Evolutionary conservation across 2,888 invertebrate species (phyloP).

Genomic region (Dryococelus australis): DNA sequence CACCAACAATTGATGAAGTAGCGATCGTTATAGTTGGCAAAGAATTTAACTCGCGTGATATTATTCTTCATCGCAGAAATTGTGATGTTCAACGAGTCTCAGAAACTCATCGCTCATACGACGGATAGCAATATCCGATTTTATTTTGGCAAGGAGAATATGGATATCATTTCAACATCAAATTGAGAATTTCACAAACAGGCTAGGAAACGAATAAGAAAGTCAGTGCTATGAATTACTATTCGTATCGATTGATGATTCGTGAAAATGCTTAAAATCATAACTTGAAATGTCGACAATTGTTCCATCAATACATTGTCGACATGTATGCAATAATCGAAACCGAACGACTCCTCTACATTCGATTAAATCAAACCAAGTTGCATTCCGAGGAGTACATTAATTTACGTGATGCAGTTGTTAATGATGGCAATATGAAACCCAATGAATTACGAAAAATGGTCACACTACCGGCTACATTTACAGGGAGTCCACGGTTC

Average conservation of each 20-base stretch:
- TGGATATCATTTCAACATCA: no score
- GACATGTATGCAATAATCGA: slow-evolving; percentile 28
- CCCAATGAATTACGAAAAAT: no score
- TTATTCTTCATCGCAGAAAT: slow-evolving; percentile 3
- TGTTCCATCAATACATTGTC: slow-evolving; percentile 18
- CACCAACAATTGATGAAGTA: background rate
- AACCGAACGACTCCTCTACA: slow-evolving; percentile 28
- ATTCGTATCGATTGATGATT: slow-evolving; percentile 20
- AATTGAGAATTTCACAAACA: no score
- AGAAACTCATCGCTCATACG: no score
- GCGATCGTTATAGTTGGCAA: background rate
- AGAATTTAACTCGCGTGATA: background rate
- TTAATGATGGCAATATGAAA: no score
- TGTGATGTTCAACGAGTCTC: background rate
- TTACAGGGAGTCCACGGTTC: background rate
- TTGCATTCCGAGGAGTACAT: no score
- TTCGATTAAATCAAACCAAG: slow-evolving; percentile 28
- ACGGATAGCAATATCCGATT: no score
- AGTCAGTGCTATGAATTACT: slow-evolving; percentile 28
- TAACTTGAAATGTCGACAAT: slow-evolving; percentile 19
- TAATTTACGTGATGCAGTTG: no score
- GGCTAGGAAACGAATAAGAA: no score
- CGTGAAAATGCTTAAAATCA: background rate
- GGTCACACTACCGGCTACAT: no score
- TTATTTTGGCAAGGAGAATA: no score